Base-by-base conservation (phyloP, 1,140 invertebrate genomes). In the Drosophila rhopaloa region DNA sequence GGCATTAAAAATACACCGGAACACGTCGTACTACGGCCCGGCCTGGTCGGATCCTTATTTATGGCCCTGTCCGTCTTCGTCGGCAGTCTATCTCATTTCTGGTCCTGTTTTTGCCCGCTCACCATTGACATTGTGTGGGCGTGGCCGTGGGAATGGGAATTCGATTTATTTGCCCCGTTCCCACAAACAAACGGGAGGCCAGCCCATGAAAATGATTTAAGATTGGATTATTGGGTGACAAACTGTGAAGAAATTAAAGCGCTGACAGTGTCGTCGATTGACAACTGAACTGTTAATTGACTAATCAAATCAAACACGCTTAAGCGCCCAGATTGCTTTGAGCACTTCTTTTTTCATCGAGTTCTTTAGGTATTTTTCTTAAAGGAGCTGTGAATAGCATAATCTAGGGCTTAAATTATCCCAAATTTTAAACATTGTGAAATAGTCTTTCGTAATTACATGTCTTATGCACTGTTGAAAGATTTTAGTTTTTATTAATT, bases 1-100 rank as follows among this genome's bases (percentile, higher is more conserved):
- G 65, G 82, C 81, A 86, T 88, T 88, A 79, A 86, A 86, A 86
- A 88, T 88, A 86, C 71, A 76, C 75, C 63, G 70, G 62, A 78
- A 82, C 60, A 43, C 65, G 38, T 16, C 29, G 37, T 4, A 40
- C 35, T 38, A 29, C 37, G 46, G 38, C 38, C 19, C n/a, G 35
- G 54, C 56, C 57, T 54, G 48, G 51, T n/a, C 51, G 47, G 51
- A 62, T 67, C 74, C 63, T 79, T 85, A 85, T 88, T 85, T 88
- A 85, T 82, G 75, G 79, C 54, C 53, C 37, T 54, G 57, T 38
- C 44, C 60, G 46, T 63, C 50, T 57, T 43, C 55, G 66, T 65
- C 66, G 48, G 77, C 60, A 38, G 47, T 81, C 51, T 70, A 61
- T 74, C 51, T 60, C 56, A 35, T 63, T 35, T 65, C 43, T 59